A percentile compares a stretch with the other conserved stretches of the same genome.
phyloP scores from a whole-genome alignment of 35 echinoderm and acorn worm genomes.

The Amphiura filiformis region DNA sequence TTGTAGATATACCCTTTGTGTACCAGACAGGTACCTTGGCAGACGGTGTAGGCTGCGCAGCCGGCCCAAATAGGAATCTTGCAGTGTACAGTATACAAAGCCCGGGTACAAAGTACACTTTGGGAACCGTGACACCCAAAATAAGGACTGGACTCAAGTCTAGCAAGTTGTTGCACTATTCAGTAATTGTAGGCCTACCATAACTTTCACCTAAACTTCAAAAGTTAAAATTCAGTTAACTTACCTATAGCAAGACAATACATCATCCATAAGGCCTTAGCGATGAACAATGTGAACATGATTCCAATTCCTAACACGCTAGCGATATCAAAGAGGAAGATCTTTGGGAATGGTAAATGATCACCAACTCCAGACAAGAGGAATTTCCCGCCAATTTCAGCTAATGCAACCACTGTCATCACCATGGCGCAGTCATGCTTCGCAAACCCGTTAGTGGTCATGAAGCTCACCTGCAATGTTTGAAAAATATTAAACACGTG shows the following conservation, averaged over 20 bases:
- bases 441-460: conserved; percentile 75
- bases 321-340: conserved; percentile 74
- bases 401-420: conserved; percentile 68
- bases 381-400: conserved; percentile 76
- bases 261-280: conserved; percentile 49
- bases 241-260: conserved; percentile 70
- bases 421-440: conserved; percentile 53
- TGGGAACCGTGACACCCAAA: too few species aligned
- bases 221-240: not conserved
- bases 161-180: too few species aligned
- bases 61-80: too few species aligned
- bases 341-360: conserved; percentile 81
- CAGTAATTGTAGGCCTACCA: too few species aligned
- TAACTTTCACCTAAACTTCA: too few species aligned
- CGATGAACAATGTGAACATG: conserved; percentile 62
- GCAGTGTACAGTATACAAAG: too few species aligned
- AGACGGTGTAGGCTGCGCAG: too few species aligned
- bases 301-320: conserved; percentile 67
- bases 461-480: conserved; percentile 78
- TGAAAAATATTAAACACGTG: too few species aligned
- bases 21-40: too few species aligned
- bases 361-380: conserved; percentile 60
- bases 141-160: too few species aligned
- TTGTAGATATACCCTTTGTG: too few species aligned
- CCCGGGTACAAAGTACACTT: too few species aligned